These are phyloP conservation scores for Melanerpes aurifrons DNA, from an alignment of 2,113 vertebrate genomes.

Conservation along the genomic window DNA sequence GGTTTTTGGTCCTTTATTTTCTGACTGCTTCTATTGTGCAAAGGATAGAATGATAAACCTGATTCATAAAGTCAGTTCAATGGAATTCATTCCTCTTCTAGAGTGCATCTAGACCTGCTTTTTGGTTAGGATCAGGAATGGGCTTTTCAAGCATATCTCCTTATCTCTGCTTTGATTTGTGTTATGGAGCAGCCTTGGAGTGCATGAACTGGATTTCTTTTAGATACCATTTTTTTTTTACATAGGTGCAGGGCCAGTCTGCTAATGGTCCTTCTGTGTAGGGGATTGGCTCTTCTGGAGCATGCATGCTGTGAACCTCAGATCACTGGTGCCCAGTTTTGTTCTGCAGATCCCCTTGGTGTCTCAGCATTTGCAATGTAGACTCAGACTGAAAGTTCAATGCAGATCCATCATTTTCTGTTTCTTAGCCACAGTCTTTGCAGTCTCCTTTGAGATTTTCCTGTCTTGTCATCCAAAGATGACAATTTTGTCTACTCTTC, in stretches of 20 bases:
- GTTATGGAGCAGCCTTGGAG: background rate
- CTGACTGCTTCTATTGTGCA: background rate
- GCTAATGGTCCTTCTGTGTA: background rate
- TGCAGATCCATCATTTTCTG: background rate
- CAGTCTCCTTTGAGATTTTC: background rate
- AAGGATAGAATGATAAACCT: background rate
- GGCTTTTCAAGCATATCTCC: background rate
- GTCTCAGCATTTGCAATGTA: background rate
- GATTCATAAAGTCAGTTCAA: background rate
- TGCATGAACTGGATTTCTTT: background rate
- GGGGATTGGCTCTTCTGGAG: background rate
- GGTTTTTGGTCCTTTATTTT: background rate
- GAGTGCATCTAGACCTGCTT: background rate
- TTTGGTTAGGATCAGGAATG: background rate
- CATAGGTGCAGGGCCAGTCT: background rate
- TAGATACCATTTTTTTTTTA: background rate
- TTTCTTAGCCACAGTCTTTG: background rate
- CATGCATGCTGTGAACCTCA: rapidly evolving
- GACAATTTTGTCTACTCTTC: background rate
- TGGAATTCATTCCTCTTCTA: background rate
- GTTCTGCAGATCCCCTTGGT: background rate
- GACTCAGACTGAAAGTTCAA: background rate
- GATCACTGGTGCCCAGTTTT: background rate
- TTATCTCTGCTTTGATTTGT: background rate
- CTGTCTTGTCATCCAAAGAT: background rate